Evolutionary conservation across 92 coral and sea anemone species (phyloP), one percentile per base, ranked within the genome.

Genomic region (Porites evermanni): DNA sequence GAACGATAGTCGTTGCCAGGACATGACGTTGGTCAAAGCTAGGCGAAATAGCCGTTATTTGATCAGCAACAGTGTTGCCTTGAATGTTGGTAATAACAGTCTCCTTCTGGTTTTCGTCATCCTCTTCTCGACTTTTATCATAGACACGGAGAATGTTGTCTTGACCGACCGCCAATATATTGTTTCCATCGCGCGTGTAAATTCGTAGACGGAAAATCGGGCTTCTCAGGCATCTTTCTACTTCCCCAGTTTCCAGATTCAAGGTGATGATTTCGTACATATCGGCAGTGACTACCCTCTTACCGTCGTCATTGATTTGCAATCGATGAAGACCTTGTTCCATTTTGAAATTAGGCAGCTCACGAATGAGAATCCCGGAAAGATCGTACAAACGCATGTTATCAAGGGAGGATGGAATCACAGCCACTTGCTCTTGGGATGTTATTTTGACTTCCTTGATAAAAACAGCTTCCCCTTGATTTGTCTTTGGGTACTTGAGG

Each of bases 111-210:
- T 92, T 88, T 86, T 97, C 99, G 78, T 95, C 98, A 52, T 85
- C 93, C 26, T 93, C 95, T 66, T 95, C 99, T 60, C 96, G 93
- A 32, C 94, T 82, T 69, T 86, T 94, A 91, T 97, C 99, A 82
- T 83, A 97, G 53, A 95, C 90, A 2, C 98, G 97, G 3, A 97
- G 93, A 10, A 95, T 79, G 67, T 90, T 94, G 73, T 97, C 99
- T 38, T 89, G 92, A 53, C 96, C 93, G 29, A 88, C 78, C 2
- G 94, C 63, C 54, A 94, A 84, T 70, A 93, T 88, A 54, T 86
- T 91, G 78, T 82, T 80, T 2, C 95, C 96, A 82, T 94, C 96
- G 20, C 98, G 92, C 3, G 98, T 94, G 52, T 72, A 87, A 50
- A 92, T 80, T 29, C 88, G 91, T 76, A 87, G 64, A 58, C 95